Conservation (phyloP, 1,140 invertebrate species). For the Habropoda laboriosa region DNA sequence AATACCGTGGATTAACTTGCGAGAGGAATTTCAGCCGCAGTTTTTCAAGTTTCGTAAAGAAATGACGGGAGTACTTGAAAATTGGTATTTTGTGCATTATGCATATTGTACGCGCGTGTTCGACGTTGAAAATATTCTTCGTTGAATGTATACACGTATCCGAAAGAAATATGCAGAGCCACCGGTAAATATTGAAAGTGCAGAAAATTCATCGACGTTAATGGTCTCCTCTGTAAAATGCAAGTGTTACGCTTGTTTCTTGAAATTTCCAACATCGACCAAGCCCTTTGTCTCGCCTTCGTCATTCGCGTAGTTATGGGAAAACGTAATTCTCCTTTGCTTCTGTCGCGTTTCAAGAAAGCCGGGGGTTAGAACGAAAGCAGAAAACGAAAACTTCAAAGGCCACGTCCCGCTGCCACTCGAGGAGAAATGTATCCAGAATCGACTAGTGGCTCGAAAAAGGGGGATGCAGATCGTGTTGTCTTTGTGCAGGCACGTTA, state of each 20-base stretch:
- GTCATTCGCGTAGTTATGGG: background rate
- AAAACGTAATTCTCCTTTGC: conserved; percentile 2
- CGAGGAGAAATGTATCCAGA: background rate
- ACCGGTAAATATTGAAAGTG: background rate
- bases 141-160: background rate
- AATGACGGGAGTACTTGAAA: background rate
- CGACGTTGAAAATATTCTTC: background rate
- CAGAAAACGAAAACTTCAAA: conserved; percentile 13
- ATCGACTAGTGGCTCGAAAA: background rate
- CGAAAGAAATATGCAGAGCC: background rate
- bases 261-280: background rate
- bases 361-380: background rate
- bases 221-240: no score
- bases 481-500: conserved; percentile 7
- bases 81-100: background rate
- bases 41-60: background rate
- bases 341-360: background rate
- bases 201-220: background rate
- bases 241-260: background rate
- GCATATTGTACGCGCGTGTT: background rate
- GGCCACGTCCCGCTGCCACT: background rate
- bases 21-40: no score
- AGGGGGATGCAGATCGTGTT: background rate
- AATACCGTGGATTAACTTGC: background rate
- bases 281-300: background rate